Conservation (phyloP, 1,140 invertebrate species). For the Thaumatotibia leucotreta region DNA sequence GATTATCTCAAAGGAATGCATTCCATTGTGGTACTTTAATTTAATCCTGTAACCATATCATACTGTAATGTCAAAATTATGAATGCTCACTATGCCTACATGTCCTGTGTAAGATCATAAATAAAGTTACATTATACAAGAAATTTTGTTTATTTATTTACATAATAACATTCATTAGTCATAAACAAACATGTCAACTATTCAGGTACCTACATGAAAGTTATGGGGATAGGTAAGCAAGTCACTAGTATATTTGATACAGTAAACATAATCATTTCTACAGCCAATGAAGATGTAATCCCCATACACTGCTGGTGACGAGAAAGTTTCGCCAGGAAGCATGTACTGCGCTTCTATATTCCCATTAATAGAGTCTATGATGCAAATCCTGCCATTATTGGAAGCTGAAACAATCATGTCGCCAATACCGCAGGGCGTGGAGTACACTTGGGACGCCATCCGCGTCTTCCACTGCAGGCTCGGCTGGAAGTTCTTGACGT, state of each 20-base stretch:
- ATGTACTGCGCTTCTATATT: constrained; percentile 58
- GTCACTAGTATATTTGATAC: constrained; percentile 70
- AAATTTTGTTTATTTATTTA: constrained; percentile 29
- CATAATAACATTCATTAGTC: constrained; percentile 25
- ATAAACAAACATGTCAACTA: neutral
- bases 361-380: constrained; percentile 76
- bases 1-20: constrained; percentile 56
- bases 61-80: constrained; percentile 60
- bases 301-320: constrained; percentile 79
- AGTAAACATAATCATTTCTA: constrained; percentile 84
- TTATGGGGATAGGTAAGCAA: constrained; percentile 4
- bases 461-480: constrained; percentile 64
- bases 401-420: constrained; percentile 70
- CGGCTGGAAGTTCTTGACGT: constrained; percentile 47
- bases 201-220: constrained; percentile 4
- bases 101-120: constrained; percentile 73
- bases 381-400: constrained; percentile 76
- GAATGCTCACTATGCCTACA: constrained; percentile 70
- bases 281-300: constrained; percentile 81
- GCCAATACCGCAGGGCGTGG: constrained; percentile 77
- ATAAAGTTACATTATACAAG: constrained; percentile 59
- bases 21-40: constrained; percentile 60
- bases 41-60: constrained; percentile 64
- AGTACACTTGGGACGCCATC: constrained; percentile 77
- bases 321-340: constrained; percentile 82